These are phyloP conservation scores for Prionailurus viverrinus DNA, from an alignment of 2,113 vertebrate species.

Conservation along the genomic window DNA sequence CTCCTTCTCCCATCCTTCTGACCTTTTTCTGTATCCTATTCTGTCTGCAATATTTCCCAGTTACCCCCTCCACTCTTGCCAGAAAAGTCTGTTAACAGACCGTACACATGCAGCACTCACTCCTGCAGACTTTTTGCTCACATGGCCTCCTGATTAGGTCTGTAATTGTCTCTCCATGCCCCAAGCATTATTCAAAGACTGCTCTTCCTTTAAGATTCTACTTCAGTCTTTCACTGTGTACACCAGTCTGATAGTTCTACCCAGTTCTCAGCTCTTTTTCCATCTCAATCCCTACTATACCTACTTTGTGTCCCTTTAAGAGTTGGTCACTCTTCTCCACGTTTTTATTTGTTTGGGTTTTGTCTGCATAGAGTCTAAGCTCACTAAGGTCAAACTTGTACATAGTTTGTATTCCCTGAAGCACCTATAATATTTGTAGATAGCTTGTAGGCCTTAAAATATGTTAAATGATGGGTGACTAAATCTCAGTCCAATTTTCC, in stretches of 20 bases:
- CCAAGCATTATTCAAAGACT: not conserved
- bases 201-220: not conserved
- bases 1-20: not conserved
- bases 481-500: not conserved
- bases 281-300: not conserved
- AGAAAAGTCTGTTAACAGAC: not conserved
- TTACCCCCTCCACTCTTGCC: not conserved
- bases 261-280: not conserved
- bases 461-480: not conserved
- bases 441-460: not conserved
- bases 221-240: not conserved
- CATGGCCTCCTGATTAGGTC: not conserved
- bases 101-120: not conserved
- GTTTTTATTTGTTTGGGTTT: not conserved
- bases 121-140: not conserved
- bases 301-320: not conserved
- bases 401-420: slow-evolving; percentile 25
- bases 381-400: not conserved
- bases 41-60: not conserved
- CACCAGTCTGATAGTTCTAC: not conserved
- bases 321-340: not conserved
- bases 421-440: not conserved
- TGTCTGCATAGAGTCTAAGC: not conserved
- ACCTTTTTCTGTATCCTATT: not conserved
- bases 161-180: rapidly evolving